Base-by-base conservation (phyloP, 1,140 invertebrate species). In the Polypedilum vanderplanki region DNA sequence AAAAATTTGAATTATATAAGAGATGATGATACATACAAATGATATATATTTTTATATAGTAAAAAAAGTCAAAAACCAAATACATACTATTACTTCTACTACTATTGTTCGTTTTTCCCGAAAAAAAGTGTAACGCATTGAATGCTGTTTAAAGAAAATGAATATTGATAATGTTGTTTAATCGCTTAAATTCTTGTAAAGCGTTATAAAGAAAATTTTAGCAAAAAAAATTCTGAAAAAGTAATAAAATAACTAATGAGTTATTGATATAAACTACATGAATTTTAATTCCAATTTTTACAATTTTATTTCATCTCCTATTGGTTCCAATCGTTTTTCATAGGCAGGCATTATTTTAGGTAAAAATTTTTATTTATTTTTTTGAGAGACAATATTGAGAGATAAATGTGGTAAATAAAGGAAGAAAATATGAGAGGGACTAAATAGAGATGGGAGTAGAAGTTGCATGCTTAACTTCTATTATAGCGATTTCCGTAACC, bases 401-500 rank as follows among this genome's bases (percentile, higher is more conserved):
- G 10, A 57, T n/a, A 57, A 57, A 12, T n/a, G 12, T 57, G n/a
- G 46, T 4, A 57, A 12, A 57, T 12, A 1, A 15, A 12, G n/a
- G 4, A 57, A 57, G 4, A 57, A 12, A 57, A 57, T 12, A 57
- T 9, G 41, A 15, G 15, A 15, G 9, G 24, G n/a, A n/a, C 5
- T 33, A 5, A 33, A 33, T 33, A 33, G 46, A 9, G 40, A 4
- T 7, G 40, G 40, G 9, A 46, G 15, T 46, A 46, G n/a, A 46
- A 46, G 41, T 15, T 8, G 41, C 41, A 57, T 57, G 24, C 15
- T 57, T 57, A 57, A n/a, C 46, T 57, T 57, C 46, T 57, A 15
- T 57, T 57, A 57, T 57, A 57, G 46, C 93, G 86, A 84, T 96
- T 97, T 40, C 95, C 95, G 89, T 91, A 94, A 2, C 95, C 95